Percentiles rank a stretch among this genome's conserved stretches.
These are phyloP conservation scores for Albula goreensis DNA, from an alignment of 2,113 vertebrate species.

Conservation along the genomic window DNA sequence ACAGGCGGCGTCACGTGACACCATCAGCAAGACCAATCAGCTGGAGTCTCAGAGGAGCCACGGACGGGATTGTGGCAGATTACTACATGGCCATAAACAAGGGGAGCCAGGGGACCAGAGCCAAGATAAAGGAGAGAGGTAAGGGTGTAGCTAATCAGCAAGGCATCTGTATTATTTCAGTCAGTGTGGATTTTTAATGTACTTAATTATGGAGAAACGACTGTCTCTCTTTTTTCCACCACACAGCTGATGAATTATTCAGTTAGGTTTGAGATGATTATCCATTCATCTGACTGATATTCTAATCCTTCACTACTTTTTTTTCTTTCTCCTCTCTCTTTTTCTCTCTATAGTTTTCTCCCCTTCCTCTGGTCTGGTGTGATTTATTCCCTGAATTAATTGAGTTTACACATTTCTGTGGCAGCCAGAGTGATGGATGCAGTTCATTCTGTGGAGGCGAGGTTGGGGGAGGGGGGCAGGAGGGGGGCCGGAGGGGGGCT, in stretches of 20 bases:
- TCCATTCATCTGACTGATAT: conserved; percentile 56
- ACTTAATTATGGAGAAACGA: conserved; percentile 49
- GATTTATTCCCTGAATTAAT: conserved; percentile 31
- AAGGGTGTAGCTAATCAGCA: not conserved
- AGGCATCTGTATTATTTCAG: not conserved
- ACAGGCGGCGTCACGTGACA: not conserved
- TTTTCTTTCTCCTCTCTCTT: not conserved
- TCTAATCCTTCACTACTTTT: conserved; percentile 29
- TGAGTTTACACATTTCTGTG: conserved; percentile 26
- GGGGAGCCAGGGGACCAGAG: not conserved
- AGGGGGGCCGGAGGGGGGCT: not conserved
- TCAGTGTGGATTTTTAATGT: conserved; percentile 46
- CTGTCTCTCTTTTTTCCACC: not conserved
- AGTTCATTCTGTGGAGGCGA: not conserved
- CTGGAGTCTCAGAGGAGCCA: not conserved
- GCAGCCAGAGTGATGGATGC: conserved; percentile 50
- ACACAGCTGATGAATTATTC: conserved; percentile 58
- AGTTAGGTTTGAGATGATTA: conserved; percentile 50
- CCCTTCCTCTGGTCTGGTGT: not conserved
- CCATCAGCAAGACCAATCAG: not conserved
- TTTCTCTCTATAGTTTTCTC: not conserved
- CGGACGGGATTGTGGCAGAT: not conserved
- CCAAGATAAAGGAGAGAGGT: not conserved
- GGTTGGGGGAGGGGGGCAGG: not conserved
- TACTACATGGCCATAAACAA: not conserved